Evolutionary conservation across 2,113 vertebrate species (phyloP).

Genomic region (Cinclus mexicanus): DNA sequence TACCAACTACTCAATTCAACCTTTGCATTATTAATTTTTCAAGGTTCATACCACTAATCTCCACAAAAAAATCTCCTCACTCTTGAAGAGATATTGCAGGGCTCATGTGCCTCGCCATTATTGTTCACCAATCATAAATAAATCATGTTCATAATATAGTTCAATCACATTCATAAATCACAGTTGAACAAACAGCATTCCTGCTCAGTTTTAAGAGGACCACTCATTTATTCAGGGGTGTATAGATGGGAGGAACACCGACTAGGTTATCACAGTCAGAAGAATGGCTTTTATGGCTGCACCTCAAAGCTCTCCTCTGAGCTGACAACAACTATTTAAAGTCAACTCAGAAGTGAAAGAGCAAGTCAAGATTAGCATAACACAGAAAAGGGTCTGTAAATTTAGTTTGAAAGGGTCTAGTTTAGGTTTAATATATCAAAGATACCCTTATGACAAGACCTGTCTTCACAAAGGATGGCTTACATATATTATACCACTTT

Average conservation of each 20-base stretch:
- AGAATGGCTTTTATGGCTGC: not conserved
- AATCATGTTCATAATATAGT: no score
- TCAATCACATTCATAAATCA: not conserved
- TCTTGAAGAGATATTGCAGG: not conserved
- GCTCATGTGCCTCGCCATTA: rapidly evolving
- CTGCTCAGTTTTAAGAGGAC: not conserved
- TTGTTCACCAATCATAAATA: not conserved
- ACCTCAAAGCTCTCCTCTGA: not conserved
- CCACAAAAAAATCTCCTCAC: not conserved
- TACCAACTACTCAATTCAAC: not conserved
- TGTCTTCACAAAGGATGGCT: not conserved
- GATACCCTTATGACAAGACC: not conserved
- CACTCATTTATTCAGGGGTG: not conserved
- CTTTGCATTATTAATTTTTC: not conserved
- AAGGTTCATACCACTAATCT: not conserved
- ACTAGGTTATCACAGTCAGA: not conserved
- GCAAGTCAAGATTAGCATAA: not conserved
- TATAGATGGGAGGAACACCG: not conserved
- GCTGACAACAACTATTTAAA: not conserved
- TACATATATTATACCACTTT: not conserved
- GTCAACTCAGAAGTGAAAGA: not conserved
- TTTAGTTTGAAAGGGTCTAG: not conserved
- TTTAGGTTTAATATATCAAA: not conserved
- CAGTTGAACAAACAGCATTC: not conserved
- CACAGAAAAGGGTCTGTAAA: not conserved